Evolutionary conservation across 2,888 invertebrate genomes (phyloP).

Genomic region (Cenopis cana): DNA sequence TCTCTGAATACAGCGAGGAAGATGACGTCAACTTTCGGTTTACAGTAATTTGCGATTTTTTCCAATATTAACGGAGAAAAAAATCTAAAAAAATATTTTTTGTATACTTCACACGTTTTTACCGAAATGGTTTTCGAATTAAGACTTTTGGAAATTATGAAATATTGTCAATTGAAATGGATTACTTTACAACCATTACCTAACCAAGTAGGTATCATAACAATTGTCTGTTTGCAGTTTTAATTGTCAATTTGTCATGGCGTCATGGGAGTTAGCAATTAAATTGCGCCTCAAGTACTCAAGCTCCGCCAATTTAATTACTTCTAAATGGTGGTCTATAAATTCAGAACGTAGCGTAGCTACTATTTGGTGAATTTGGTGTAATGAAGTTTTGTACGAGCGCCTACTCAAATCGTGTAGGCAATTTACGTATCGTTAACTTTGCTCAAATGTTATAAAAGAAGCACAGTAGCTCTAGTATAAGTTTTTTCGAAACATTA

Average conservation of each 20-base stretch:
- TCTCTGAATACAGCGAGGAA: too few relatives aligned
- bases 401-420: slow-evolving; percentile 26
- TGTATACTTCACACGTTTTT: too few relatives aligned
- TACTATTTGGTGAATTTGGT: background rate
- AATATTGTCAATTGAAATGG: too few relatives aligned
- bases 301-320: background rate
- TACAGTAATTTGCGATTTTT: too few relatives aligned
- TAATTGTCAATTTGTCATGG: slow-evolving; percentile 1
- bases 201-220: background rate
- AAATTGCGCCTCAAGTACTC: background rate
- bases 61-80: too few relatives aligned
- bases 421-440: background rate
- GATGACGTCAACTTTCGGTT: too few relatives aligned
- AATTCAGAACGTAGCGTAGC: background rate
- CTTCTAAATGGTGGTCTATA: background rate
- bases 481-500: too few relatives aligned
- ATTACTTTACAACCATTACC: background rate
- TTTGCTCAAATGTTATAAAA: slow-evolving; percentile 13
- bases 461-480: background rate
- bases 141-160: too few relatives aligned
- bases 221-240: background rate
- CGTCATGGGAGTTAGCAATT: background rate
- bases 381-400: background rate
- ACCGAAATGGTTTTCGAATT: too few relatives aligned
- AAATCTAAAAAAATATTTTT: too few relatives aligned